Evolutionary conservation across 2,113 vertebrate species (phyloP).

Genomic region (Marcusenius ussheri): DNA sequence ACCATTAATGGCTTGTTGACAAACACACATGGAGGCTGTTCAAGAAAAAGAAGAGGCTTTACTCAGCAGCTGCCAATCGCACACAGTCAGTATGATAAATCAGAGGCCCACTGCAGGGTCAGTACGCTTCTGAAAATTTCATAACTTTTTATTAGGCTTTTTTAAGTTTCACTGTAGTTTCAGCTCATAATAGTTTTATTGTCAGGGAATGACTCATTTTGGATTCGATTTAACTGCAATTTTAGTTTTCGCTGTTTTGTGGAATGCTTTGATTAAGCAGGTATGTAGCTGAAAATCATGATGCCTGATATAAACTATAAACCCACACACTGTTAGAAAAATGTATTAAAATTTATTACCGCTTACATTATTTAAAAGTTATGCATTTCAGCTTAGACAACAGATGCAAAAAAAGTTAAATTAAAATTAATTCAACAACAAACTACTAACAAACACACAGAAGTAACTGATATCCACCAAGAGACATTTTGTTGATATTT

Average conservation of each 20-base stretch:
- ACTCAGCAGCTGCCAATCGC: neutral
- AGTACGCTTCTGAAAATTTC: neutral
- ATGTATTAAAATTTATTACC: neutral
- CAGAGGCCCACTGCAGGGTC: neutral
- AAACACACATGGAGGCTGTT: constrained; percentile 71
- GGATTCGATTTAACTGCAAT: neutral
- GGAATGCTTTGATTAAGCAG: neutral
- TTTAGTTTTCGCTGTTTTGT: neutral
- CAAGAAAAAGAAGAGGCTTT: constrained; percentile 18
- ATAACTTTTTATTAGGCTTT: neutral
- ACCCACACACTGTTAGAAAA: neutral
- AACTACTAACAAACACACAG: neutral
- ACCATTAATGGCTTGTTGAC: constrained; percentile 65
- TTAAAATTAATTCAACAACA: neutral
- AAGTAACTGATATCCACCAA: neutral
- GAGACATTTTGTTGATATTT: neutral
- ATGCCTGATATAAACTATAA: neutral
- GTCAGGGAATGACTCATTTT: neutral
- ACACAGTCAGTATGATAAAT: neutral
- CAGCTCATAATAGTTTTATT: neutral
- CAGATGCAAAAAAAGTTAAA: neutral
- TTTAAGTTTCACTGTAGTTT: neutral
- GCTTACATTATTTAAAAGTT: neutral
- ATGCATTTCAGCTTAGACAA: neutral
- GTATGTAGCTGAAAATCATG: neutral